Base-by-base conservation (phyloP, 2,113 vertebrate genomes). In the Neotoma lepida region DNA sequence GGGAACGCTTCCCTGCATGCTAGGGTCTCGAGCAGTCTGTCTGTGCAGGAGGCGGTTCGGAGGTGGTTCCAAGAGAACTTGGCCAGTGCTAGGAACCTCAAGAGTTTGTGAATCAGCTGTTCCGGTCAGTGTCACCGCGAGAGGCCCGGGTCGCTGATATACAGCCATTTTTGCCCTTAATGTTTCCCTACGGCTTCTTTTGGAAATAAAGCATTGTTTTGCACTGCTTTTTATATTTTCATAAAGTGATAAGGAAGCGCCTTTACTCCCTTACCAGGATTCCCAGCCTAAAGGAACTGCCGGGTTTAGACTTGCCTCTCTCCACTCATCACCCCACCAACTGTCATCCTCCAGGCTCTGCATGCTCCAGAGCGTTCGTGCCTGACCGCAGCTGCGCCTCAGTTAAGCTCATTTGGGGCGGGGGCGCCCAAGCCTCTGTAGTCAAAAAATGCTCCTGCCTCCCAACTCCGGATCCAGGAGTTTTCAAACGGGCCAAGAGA, bases 111-210 rank as follows among this genome's bases (percentile, higher is more conserved):
- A 30, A 49, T 49, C 46, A 77, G 9, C 76, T 77, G 44, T 13
- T 24, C 0, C 4, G 30, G 14, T 28, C 9, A 1, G n/a, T 24
- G 26, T 49, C 18, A 86, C 18, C 4, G 20, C 0, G 2, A 14
- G 56, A 56, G 3, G 46, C 15, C 20, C 0, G 33, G n/a, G 9
- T 90, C 54, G 44, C 51, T 0, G 0, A 56, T n/a, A 9, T 2
- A 15, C n/a, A 4, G 17, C 68, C 64, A 5, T 86, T 71, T 71
- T 89, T 63, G 39, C 12, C 13, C 41, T 5, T 61, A 71, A 66
- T 20, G 56, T 88, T 97, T 73, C 33, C 26, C 28, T 18, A 5
- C 15, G 86, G 70, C 71, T 24, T 58, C 35, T 80, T 77, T 89
- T 86, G 51, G 71, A 64, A 77, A 76, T 51, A 73, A 35, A 58